Evolutionary conservation across 2,797 vertebrate species (phyloP), one percentile per base, ranked within the genome.

Genomic region (Clarias fuscus): DNA sequence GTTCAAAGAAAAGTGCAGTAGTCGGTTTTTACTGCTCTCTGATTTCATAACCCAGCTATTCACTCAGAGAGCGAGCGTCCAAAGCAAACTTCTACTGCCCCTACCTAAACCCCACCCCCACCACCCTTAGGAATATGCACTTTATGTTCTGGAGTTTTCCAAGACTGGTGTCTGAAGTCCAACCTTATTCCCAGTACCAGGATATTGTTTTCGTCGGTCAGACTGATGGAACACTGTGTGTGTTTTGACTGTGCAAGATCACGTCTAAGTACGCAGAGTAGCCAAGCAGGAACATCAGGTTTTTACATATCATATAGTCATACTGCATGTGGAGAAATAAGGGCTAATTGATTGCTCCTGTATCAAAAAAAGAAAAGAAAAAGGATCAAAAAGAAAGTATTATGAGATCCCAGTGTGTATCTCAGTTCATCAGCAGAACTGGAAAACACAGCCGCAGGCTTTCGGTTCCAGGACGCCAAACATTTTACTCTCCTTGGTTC

Each of bases 1-100:
- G 93, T 95, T 94, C 91, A 75, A 88, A 88, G 93, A 84, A 92
- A 94, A 93, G 93, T 91, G 92, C 92, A 91, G 92, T 90, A 88
- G 88, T 88, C 86, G 77, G 90, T 85, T 76, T 92, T 91, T 92
- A 93, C 94, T 68, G 64, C 93, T 93, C 92, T 83, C 89, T 92
- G 92, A 94, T 93, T 93, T 94, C 91, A 93, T 92, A 91, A 88
- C 87, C 61, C 73, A 90, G 82, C 85, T 76, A 88, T 89, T 86
- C 67, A 67, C 13, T 58, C 5, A 0, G 10, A 37, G 62, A 77
- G 11, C 24, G 30, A 80, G 65, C 1, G 48, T 64, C 88, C 88
- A 90, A 90, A 88, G 33, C 43, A 85, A 89, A 67, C 87, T 27
- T 76, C 58, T 76, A 20, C 72, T 83, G 0, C 48, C 24, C 6